Conservation (phyloP, 2,113 vertebrate species). For the Pontoporia blainvillei region DNA sequence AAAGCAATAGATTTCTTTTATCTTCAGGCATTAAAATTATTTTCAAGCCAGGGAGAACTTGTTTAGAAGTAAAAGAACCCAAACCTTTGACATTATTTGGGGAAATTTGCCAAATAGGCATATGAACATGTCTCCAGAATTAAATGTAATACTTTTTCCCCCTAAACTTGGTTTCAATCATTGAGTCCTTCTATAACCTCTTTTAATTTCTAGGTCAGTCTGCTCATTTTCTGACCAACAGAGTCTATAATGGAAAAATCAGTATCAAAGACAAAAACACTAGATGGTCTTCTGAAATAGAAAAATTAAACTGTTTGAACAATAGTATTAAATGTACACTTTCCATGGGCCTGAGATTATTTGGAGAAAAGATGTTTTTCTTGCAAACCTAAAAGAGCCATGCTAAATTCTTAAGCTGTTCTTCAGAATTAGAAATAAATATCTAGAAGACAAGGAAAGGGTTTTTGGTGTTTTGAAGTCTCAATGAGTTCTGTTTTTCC, state of each 20-base stretch:
- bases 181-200: not conserved
- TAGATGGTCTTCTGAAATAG: not conserved
- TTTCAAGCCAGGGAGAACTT: conserved; percentile 7
- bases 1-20: conserved; percentile 18
- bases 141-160: not conserved
- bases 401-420: not conserved
- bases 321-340: not conserved
- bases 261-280: not conserved
- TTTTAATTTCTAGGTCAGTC: not conserved
- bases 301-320: not conserved
- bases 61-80: not conserved
- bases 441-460: not conserved
- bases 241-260: not conserved
- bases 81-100: not conserved
- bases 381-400: not conserved
- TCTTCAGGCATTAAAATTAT: not conserved
- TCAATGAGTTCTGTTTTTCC: not conserved
- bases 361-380: not conserved
- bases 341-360: not conserved
- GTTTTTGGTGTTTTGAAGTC: not conserved
- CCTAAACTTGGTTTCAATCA: not conserved
- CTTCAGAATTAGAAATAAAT: conserved; percentile 29
- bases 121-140: not conserved
- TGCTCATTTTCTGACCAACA: not conserved
- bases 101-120: not conserved